A percentile compares a stretch with the other conserved stretches of the same genome.
These are phyloP conservation scores for Cygnus atratus DNA, from an alignment of 2,113 vertebrate species.

Conservation along the genomic window DNA sequence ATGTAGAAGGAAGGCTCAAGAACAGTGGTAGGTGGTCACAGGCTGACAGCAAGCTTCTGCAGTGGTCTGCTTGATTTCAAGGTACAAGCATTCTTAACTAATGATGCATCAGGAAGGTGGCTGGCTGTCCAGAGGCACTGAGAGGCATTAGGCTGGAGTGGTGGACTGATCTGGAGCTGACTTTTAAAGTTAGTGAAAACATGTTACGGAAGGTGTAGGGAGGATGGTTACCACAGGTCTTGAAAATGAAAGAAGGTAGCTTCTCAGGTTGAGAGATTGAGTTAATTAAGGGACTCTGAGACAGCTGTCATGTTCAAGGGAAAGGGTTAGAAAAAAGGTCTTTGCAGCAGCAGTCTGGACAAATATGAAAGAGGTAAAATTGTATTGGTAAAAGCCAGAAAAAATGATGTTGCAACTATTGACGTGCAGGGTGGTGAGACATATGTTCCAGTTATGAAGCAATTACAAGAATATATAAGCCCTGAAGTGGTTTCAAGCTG, in stretches of 20 bases:
- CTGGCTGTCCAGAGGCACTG: background rate
- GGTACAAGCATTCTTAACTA: background rate
- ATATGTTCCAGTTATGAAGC: slow-evolving; percentile 59
- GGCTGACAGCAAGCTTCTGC: background rate
- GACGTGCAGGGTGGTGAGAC: slow-evolving; percentile 47
- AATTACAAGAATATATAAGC: slow-evolving; percentile 63
- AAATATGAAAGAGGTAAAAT: slow-evolving; percentile 44
- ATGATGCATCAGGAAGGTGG: background rate
- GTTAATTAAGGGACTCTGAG: background rate
- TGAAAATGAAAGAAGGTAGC: background rate
- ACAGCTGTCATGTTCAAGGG: background rate
- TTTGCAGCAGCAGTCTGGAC: slow-evolving; percentile 23
- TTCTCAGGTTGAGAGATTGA: background rate
- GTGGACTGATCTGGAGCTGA: background rate
- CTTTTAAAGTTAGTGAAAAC: background rate
- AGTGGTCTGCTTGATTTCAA: background rate
- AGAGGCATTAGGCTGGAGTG: background rate
- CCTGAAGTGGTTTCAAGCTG: slow-evolving; percentile 42
- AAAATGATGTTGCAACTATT: slow-evolving; percentile 58
- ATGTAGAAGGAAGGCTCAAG: background rate
- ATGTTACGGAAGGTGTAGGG: background rate
- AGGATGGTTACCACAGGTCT: background rate
- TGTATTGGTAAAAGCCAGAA: slow-evolving; percentile 29
- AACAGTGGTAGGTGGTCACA: background rate
- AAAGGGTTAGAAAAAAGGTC: background rate